Evolutionary conservation across 2,888 invertebrate genomes (phyloP).

Genomic region (Lacanobia wlatinum): DNA sequence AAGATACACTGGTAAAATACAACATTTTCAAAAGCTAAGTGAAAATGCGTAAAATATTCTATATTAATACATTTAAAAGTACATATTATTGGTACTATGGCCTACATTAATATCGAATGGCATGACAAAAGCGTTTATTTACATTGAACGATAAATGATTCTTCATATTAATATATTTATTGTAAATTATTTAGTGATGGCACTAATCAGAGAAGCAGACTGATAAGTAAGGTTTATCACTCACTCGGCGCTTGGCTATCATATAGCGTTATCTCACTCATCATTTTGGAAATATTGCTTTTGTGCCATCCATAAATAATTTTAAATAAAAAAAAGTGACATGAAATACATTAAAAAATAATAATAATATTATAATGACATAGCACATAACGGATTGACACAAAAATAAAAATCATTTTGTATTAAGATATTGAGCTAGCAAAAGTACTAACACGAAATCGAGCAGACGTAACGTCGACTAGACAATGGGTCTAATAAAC

Average conservation of each 20-base stretch:
- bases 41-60: slow-evolving; percentile 16
- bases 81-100: slow-evolving; percentile 40
- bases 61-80: slow-evolving; percentile 27
- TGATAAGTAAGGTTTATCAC: not conserved
- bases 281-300: slow-evolving; percentile 2
- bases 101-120: slow-evolving; percentile 55
- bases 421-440: not conserved
- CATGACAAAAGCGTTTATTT: slow-evolving; percentile 47
- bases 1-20: slow-evolving; percentile 27
- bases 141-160: slow-evolving; percentile 14
- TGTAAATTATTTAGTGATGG: slow-evolving; percentile 32
- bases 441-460: not conserved
- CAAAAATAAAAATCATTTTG: not conserved
- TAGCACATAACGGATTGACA: slow-evolving; percentile 4
- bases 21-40: slow-evolving; percentile 32
- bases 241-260: slow-evolving; percentile 1
- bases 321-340: slow-evolving; percentile 2
- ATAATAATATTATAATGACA: slow-evolving; percentile 6
- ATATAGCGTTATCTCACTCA: slow-evolving; percentile 9
- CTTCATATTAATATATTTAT: slow-evolving; percentile 12
- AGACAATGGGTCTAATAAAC: not conserved
- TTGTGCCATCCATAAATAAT: slow-evolving; percentile 19
- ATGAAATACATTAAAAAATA: slow-evolving; percentile 12
- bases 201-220: not conserved
- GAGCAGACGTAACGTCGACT: not conserved